A percentile compares a stretch with the other conserved stretches of the same genome.
Conservation (phyloP, 2,797 vertebrate genomes). For the Gymnoscopelus braueri region DNA sequence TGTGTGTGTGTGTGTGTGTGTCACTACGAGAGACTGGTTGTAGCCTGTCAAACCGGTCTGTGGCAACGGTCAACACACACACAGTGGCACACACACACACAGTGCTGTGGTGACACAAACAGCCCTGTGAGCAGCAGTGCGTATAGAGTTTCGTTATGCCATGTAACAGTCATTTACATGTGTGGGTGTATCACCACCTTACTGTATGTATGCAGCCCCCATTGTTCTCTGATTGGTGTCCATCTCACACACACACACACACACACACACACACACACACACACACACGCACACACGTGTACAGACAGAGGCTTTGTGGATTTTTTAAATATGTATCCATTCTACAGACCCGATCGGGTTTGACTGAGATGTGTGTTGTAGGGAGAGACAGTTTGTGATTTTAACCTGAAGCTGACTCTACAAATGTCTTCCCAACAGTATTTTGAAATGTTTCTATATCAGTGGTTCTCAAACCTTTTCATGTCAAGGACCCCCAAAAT, state of each 20-base stretch:
- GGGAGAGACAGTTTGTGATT: neutral
- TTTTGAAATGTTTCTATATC: too few relatives aligned
- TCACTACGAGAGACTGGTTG: neutral
- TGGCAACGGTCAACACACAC: constrained; percentile 36
- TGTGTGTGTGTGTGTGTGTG: neutral
- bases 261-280: neutral
- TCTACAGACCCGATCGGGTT: constrained; percentile 33
- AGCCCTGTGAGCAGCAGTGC: constrained; percentile 10
- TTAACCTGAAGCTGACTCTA: too few relatives aligned
- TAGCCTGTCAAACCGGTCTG: constrained; percentile 57
- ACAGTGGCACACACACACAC: constrained; percentile 4
- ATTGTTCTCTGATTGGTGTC: constrained; percentile 25
- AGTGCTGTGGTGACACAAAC: constrained; percentile 40
- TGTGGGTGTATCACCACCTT: constrained; percentile 37
- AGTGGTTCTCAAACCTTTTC: too few relatives aligned
- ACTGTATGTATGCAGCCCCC: constrained; percentile 1
- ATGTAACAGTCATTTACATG: constrained; percentile 3
- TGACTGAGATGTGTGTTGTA: neutral
- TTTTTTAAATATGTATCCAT: constrained; percentile 46
- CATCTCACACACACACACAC: constrained; percentile 5
- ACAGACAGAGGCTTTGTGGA: too few relatives aligned
- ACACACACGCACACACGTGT: constrained; percentile 14
- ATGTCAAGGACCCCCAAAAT: too few relatives aligned
- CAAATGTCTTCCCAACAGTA: too few relatives aligned
- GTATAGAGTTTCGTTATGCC: constrained; percentile 35